phyloP scores from a whole-genome alignment of 2,113 vertebrate species.

The Hymenochirus boettgeri region DNA sequence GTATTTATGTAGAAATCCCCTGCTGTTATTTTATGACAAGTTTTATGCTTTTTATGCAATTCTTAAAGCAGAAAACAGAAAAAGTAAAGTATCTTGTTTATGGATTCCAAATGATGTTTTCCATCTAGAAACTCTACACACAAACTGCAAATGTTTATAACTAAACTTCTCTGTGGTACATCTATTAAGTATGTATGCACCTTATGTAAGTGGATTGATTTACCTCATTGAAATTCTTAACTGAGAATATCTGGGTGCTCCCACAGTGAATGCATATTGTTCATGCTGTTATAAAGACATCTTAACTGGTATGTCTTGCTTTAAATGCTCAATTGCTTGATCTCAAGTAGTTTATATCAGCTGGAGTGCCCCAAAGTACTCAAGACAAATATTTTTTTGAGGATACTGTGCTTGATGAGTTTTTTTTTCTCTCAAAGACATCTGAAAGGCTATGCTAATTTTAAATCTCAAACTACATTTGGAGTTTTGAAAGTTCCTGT shows the following conservation, averaged over 20 bases:
- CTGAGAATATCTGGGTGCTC: slow-evolving; percentile 41
- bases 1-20: neutral
- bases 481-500: neutral
- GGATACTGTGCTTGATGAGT: slow-evolving; percentile 28
- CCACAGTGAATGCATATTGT: slow-evolving; percentile 39
- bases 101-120: neutral
- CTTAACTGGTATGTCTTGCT: slow-evolving; percentile 42
- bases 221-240: slow-evolving; percentile 41
- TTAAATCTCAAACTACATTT: neutral
- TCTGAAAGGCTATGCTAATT: slow-evolving; percentile 38
- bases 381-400: slow-evolving; percentile 41
- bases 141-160: slow-evolving; percentile 14
- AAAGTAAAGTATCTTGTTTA: neutral
- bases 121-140: neutral
- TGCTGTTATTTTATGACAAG: neutral
- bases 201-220: slow-evolving; percentile 43
- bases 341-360: slow-evolving; percentile 37
- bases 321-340: slow-evolving; percentile 42
- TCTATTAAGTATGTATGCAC: slow-evolving; percentile 43
- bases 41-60: neutral
- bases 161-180: slow-evolving; percentile 31
- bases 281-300: slow-evolving; percentile 42
- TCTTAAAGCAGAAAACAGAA: neutral
- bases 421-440: slow-evolving; percentile 41
- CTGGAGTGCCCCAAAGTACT: slow-evolving; percentile 36